These are phyloP conservation scores for Talpa occidentalis DNA, from an alignment of 2,113 vertebrate genomes.

Conservation along the genomic window DNA sequence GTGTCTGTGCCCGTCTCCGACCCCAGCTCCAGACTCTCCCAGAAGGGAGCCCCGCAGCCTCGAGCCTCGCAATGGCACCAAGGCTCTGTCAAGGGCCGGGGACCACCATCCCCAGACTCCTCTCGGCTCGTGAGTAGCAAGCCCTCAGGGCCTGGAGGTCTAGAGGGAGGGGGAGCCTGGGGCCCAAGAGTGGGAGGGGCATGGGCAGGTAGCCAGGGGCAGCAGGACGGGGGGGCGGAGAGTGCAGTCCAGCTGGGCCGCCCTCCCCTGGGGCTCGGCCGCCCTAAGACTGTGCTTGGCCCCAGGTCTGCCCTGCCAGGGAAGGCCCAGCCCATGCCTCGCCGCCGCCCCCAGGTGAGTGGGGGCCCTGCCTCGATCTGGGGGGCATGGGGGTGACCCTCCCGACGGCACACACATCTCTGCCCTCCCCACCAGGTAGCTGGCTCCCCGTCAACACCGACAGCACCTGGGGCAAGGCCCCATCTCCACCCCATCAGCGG, in stretches of 20 bases:
- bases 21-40: conserved; percentile 27
- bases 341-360: conserved; percentile 79
- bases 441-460: conserved; percentile 57
- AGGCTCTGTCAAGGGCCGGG: conserved; percentile 28
- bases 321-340: conserved; percentile 6
- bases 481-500: background rate
- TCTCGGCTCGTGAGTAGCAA: conserved; percentile 48
- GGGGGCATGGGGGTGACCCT: background rate
- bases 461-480: conserved; percentile 81
- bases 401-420: background rate
- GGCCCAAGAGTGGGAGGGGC: background rate
- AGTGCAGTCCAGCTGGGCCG: no score
- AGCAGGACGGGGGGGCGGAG: background rate
- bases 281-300: background rate
- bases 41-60: background rate
- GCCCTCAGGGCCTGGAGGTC: background rate
- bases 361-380: background rate
- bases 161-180: background rate
- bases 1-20: conserved; percentile 66
- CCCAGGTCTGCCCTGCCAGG: conserved; percentile 67
- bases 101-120: rapidly evolving
- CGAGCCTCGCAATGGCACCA: background rate
- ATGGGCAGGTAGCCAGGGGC: no score
- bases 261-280: no score
- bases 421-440: background rate